Conservation (phyloP, 2,113 vertebrate species). For the Alosa alosa region DNA sequence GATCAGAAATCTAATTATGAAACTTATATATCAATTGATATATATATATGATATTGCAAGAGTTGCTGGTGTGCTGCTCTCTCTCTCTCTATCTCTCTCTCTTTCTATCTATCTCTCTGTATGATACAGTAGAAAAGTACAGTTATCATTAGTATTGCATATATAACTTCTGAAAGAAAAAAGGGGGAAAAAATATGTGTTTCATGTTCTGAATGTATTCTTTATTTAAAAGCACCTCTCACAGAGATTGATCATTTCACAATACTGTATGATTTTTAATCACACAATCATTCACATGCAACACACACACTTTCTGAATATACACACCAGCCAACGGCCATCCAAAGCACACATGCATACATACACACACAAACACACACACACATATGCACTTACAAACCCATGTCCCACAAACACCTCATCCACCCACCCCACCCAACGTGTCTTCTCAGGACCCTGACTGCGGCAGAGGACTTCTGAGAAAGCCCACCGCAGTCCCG, state of each 20-base stretch:
- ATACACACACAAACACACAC: not conserved
- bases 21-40: not conserved
- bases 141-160: not conserved
- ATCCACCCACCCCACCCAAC: not conserved
- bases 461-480: not conserved
- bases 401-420: not conserved
- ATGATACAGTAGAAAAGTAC: not conserved
- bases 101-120: not conserved
- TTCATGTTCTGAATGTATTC: too few relatives aligned
- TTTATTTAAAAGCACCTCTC: not conserved
- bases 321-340: not conserved
- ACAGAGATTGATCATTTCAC: not conserved
- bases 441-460: not conserved
- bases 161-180: not conserved
- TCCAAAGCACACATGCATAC: not conserved
- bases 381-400: not conserved
- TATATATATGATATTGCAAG: too few relatives aligned
- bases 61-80: not conserved
- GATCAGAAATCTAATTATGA: not conserved
- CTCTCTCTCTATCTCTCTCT: not conserved
- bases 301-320: not conserved
- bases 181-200: too few relatives aligned
- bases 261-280: not conserved
- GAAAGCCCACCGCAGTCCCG: constrained; percentile 26
- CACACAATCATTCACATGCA: not conserved